These are phyloP conservation scores for Hippocampus guttulatus DNA, from an alignment of 2,113 vertebrate genomes.

Conservation along the genomic window DNA sequence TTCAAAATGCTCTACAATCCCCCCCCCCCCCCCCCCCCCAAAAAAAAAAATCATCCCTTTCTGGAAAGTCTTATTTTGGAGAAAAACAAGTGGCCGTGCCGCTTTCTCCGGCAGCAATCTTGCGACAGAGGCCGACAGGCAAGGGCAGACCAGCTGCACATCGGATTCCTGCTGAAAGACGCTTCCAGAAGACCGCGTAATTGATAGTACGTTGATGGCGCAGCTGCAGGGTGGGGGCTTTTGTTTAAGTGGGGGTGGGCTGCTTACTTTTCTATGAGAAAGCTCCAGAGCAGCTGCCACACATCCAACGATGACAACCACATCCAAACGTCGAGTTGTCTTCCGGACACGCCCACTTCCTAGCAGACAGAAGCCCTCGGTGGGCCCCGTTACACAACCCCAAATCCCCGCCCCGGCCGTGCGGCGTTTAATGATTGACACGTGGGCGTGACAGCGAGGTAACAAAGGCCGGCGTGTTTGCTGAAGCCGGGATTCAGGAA, in stretches of 20 bases:
- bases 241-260: not conserved
- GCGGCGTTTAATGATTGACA: not conserved
- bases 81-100: not conserved
- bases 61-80: too few species aligned
- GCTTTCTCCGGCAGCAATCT: too few species aligned
- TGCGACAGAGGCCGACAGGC: too few species aligned
- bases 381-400: not conserved
- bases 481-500: not conserved
- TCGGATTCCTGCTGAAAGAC: not conserved
- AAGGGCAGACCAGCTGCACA: too few species aligned
- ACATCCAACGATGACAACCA: not conserved
- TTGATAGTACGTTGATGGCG: not conserved
- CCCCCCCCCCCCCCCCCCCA: too few species aligned
- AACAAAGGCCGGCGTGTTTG: constrained; percentile 4
- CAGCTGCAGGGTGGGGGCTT: not conserved
- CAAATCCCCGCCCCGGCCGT: not conserved
- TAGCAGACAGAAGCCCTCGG: too few species aligned
- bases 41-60: too few species aligned
- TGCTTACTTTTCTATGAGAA: not conserved
- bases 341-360: not conserved
- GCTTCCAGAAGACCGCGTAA: not conserved
- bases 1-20: too few species aligned
- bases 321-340: too few species aligned
- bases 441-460: not conserved
- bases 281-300: not conserved